Base-by-base conservation (phyloP, 2,797 vertebrate genomes). In the Malurus leucopterus region DNA sequence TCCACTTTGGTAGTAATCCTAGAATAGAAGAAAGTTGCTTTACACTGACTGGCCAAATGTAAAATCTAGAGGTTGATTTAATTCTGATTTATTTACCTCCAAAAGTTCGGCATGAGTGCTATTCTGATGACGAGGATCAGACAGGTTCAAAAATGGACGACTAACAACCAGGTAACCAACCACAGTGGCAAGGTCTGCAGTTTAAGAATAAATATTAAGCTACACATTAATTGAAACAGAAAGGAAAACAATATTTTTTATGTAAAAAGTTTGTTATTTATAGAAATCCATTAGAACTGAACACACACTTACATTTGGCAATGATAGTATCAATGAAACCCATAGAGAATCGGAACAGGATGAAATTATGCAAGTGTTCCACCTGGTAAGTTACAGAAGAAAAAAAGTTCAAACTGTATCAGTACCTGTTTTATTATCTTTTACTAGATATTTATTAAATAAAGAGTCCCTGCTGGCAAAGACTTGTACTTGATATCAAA, bases 1-100 rank as follows among this genome's bases (percentile, higher is more conserved):
- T 84, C 99, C 99, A 88, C 99, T 99, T 97, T 99, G 99, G 95
- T 99, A 99, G 95, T 99, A 99, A 97, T 99, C 99, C 99, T 99
- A 88, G 64, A 95, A 64, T 2, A 95, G 70, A 84, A 76, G 15
- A 62, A 89, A 79, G 32, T 69, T 88, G 91, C 89, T 43, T 75
- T 78, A 78, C 8, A 8, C 47, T 46, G 61, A 88, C 16, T 57
- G 80, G 36, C 6, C 68, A 70, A 50, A 84, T 16, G 36, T 57
- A 61, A 78, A 49, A 64, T 43, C 12, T 40, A 16, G 22, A 70
- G 46, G 32, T 7, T 23, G 21, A 64, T 63, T 43, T 61, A 64
- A 36, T 69, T 86, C 43, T 40, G 7, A 9, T 69, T 23, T 40
- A 69, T 91, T 98, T 94, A 99, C 99, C 98, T 99, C 99, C 50